These are phyloP conservation scores for Oxycera nigricornis DNA, from an alignment of 2,888 invertebrate species.

Conservation along the genomic window DNA sequence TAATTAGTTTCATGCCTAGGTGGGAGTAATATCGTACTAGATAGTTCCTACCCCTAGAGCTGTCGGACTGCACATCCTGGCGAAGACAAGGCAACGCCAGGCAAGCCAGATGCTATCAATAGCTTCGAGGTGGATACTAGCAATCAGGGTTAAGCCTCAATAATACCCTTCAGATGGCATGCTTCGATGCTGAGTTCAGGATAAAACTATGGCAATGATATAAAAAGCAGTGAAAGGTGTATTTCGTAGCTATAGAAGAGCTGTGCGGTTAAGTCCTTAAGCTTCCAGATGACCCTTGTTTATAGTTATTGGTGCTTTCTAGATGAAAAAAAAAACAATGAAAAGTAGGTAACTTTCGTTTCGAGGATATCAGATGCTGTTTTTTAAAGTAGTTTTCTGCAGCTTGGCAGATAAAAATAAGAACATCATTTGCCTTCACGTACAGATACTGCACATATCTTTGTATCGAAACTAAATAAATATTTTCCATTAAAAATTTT, in stretches of 20 bases:
- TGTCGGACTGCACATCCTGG: not conserved
- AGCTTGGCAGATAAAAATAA: too few relatives aligned
- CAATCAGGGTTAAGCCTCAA: not conserved
- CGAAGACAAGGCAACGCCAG: not conserved
- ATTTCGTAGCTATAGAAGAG: not conserved
- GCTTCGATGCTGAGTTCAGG: not conserved
- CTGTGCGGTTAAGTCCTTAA: not conserved
- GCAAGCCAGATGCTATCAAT: conserved; percentile 26
- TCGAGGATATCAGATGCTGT: too few relatives aligned
- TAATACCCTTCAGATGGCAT: not conserved
- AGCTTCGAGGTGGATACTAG: conserved; percentile 18
- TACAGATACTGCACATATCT: too few relatives aligned
- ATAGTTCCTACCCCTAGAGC: not conserved
- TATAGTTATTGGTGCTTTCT: conserved; percentile 19
- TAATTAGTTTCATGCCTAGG: conserved; percentile 37
- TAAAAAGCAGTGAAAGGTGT: not conserved
- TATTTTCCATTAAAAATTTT: too few relatives aligned
- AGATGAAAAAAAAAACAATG: too few relatives aligned
- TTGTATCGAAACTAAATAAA: too few relatives aligned
- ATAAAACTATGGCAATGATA: not conserved
- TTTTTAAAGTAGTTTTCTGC: too few relatives aligned
- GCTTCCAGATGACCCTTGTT: conserved; percentile 21
- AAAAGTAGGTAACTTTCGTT: too few relatives aligned
- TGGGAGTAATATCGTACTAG: conserved; percentile 12
- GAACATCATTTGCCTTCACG: too few relatives aligned